Evolutionary conservation across 2,113 vertebrate genomes (phyloP), one percentile per base, ranked within the genome.

Genomic region (Lepisosteus osseus): DNA sequence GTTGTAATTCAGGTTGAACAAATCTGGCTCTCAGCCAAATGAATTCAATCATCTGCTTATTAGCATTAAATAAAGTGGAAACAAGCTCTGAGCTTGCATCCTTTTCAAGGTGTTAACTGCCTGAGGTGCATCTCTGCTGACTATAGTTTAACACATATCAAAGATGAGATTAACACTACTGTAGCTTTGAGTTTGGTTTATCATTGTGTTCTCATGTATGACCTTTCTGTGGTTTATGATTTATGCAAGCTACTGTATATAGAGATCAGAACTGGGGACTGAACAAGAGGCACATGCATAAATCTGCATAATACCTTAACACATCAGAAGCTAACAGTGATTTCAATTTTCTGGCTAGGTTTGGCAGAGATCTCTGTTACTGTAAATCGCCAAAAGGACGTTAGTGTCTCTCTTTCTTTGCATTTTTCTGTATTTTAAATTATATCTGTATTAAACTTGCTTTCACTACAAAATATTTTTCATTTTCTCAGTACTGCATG

Each of bases 231-330:
- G 2, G n/a, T 17, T 54, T 56, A 56, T 77, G 71, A 77, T 77
- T 73, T 77, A 80, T 75, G 56, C 4, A 13, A 47, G 65, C 62
- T 43, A 29, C 29, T 29, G 29, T 29, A 17, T 12, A 51, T 61
- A 9, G 62, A 66, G 69, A 76, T 72, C 62, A 72, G 70, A 66
- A 65, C 65, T 54, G 61, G 73, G 67, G 71, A 61, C 61, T 54
- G 13, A 41, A 45, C 56, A 45, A 13, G 74, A 67, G 70, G 61
- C 11, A 4, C 43, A 15, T 41, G 64, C 61, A 79, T 77, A 77
- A 77, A 79, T 79, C 70, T 42, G 41, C 43, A 29, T 72, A 75
- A 77, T 79, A 72, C 67, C 72, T 51, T 47, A 65, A 72, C 63
- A 62, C 62, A 70, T 70, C 69, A 68, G 62, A 4, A 43, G 56